Conservation (phyloP, 2,113 vertebrate species). For the Gopherus evgoodei region DNA sequence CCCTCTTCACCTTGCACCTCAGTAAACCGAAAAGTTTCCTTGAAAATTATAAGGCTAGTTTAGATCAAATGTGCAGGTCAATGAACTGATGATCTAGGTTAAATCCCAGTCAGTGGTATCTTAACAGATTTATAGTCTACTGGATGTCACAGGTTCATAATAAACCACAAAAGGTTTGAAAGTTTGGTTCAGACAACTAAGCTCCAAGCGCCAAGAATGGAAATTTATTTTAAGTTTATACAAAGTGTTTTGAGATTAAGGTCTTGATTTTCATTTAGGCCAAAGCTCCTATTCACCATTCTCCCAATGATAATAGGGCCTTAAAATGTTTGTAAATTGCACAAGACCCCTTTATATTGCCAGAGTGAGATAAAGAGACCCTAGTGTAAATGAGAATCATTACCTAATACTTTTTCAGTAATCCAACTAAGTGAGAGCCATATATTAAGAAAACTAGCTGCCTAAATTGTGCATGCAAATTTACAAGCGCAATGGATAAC, state of each 20-base stretch:
- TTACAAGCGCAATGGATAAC: background rate
- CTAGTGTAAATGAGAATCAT: background rate
- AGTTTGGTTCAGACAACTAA: background rate
- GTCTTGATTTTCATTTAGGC: background rate
- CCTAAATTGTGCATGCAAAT: background rate
- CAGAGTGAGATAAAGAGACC: background rate
- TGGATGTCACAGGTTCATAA: accelerated
- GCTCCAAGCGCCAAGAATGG: background rate
- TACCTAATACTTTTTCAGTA: background rate
- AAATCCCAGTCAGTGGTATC: background rate
- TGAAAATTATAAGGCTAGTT: background rate
- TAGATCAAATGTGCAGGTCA: background rate
- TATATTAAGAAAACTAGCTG: background rate
- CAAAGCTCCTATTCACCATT: background rate
- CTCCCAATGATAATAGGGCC: background rate
- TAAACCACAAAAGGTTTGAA: background rate
- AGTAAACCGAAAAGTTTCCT: background rate
- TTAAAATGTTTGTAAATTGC: background rate
- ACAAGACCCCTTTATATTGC: background rate
- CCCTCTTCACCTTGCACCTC: background rate
- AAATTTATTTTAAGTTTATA: background rate
- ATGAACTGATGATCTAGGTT: background rate
- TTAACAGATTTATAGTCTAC: background rate
- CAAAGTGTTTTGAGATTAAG: background rate
- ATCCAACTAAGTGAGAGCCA: background rate